A percentile compares a stretch with the other conserved stretches of the same genome.
Evolutionary conservation across 2,797 vertebrate species (phyloP).

Genomic region (Eospalax fontanierii): DNA sequence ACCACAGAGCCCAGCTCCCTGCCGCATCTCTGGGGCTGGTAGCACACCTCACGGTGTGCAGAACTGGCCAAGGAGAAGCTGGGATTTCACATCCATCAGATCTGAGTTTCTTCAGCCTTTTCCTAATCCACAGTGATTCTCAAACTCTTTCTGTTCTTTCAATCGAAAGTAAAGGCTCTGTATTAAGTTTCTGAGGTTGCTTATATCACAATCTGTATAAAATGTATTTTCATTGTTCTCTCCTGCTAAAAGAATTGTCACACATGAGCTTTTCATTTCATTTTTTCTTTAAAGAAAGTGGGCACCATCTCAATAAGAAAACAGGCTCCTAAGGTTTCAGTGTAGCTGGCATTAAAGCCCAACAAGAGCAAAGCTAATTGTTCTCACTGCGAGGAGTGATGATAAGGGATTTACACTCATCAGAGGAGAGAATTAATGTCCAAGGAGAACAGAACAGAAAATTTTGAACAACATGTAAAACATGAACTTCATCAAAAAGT

Average conservation of each 20-base stretch:
- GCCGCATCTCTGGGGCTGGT: not conserved
- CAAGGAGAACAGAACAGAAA: not conserved
- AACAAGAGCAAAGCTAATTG: not conserved
- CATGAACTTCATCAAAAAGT: not conserved
- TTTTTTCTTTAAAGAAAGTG: not conserved
- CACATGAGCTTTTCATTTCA: not conserved
- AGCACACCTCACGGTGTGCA: not conserved
- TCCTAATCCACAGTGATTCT: not conserved
- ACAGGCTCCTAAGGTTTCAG: not conserved
- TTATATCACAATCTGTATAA: not conserved
- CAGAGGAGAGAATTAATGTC: not conserved
- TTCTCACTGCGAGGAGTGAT: not conserved
- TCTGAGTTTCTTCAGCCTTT: not conserved
- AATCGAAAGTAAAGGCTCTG: not conserved
- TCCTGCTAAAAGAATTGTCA: not conserved
- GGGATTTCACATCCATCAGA: not conserved
- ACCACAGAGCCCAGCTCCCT: not conserved
- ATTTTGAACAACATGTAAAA: not conserved
- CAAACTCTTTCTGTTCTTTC: not conserved
- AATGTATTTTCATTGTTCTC: not conserved
- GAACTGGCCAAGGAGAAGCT: not conserved
- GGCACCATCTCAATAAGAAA: conserved; percentile 24
- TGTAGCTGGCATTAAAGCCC: not conserved
- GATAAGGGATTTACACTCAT: not conserved
- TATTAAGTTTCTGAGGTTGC: not conserved